phyloP scores from a whole-genome alignment of 2,113 vertebrate genomes.

The Acinonyx jubatus region DNA sequence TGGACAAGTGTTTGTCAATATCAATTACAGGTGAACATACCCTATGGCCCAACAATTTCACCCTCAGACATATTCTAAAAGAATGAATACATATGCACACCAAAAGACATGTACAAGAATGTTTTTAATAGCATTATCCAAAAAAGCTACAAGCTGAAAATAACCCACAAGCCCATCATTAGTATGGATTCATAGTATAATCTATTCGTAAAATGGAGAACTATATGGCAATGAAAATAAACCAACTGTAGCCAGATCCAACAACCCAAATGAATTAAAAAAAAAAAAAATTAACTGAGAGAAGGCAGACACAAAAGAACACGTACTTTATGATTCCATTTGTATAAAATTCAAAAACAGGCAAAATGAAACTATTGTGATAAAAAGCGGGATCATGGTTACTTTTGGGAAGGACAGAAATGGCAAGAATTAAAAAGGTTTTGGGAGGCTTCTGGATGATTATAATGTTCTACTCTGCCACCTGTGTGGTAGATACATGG shows the following conservation, averaged over 20 bases:
- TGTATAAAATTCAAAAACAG: neutral
- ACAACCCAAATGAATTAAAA: neutral
- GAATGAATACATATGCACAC: neutral
- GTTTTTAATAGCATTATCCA: neutral
- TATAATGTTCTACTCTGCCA: neutral
- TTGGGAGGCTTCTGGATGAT: neutral
- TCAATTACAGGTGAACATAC: neutral
- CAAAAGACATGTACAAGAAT: neutral
- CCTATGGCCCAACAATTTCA: neutral
- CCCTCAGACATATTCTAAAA: neutral
- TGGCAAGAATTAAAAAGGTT: neutral
- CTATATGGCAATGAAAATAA: neutral
- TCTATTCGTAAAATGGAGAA: neutral
- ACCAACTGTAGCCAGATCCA: neutral
- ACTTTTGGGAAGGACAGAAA: neutral
- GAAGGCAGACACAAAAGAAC: neutral
- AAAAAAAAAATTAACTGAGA: neutral
- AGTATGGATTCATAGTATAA: neutral
- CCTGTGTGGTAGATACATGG: neutral
- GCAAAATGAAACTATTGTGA: neutral
- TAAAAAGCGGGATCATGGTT: neutral
- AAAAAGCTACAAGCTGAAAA: neutral
- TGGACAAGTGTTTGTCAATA: neutral
- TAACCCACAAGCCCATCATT: neutral
- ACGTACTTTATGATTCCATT: neutral